These are phyloP conservation scores for Betta splendens DNA, from an alignment of 2,797 vertebrate genomes.

Conservation along the genomic window DNA sequence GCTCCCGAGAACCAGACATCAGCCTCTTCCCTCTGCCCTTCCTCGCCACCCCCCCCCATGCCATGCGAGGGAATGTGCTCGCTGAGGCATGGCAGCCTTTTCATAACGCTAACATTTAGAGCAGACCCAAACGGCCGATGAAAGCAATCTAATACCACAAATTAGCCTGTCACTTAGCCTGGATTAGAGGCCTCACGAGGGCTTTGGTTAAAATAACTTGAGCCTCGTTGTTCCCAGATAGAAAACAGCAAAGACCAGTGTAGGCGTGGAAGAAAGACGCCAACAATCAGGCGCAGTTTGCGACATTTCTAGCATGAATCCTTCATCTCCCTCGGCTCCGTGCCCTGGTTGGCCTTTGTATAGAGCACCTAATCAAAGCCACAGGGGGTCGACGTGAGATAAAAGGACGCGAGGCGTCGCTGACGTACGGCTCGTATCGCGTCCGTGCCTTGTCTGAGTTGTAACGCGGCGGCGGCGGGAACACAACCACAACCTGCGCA, in stretches of 20 bases:
- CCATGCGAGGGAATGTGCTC: slow-evolving; percentile 56
- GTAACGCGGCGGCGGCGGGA: slow-evolving; percentile 9
- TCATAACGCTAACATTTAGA: slow-evolving; percentile 55
- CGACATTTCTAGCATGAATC: slow-evolving; percentile 48
- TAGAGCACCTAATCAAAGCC: slow-evolving; percentile 21
- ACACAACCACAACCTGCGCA: slow-evolving; percentile 32
- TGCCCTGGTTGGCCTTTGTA: slow-evolving; percentile 2
- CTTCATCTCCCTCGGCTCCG: neutral
- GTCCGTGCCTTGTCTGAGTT: slow-evolving; percentile 9
- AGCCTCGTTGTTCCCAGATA: slow-evolving; percentile 59
- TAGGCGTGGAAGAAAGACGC: neutral
- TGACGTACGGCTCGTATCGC: slow-evolving; percentile 54
- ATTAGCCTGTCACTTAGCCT: slow-evolving; percentile 78
- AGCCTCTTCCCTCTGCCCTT: neutral
- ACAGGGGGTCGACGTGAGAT: slow-evolving; percentile 22
- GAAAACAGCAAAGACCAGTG: slow-evolving; percentile 35
- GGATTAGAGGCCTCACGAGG: slow-evolving; percentile 70
- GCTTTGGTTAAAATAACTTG: slow-evolving; percentile 63
- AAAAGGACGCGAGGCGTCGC: slow-evolving; percentile 24
- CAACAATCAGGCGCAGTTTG: slow-evolving; percentile 41
- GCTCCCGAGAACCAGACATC: slow-evolving; percentile 21
- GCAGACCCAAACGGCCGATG: slow-evolving; percentile 62
- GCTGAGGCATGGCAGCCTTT: slow-evolving; percentile 59
- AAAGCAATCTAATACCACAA: slow-evolving; percentile 78
- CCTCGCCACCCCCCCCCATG: neutral